Percentiles rank a stretch among this genome's conserved stretches.
Conservation (phyloP, 2,113 vertebrate species). For the Collichthys lucidus region DNA sequence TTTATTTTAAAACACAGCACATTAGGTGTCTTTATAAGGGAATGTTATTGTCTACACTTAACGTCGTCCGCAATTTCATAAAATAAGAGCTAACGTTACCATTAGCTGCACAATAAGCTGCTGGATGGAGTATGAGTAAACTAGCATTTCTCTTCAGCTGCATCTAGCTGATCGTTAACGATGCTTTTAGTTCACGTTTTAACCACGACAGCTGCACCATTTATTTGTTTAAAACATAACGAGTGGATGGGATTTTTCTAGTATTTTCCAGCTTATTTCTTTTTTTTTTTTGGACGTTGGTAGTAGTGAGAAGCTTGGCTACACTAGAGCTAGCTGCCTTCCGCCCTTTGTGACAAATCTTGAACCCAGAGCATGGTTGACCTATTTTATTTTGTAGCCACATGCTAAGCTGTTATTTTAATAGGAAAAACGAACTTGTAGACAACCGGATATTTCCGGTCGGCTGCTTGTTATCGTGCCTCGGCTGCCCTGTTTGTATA, state of each 20-base stretch:
- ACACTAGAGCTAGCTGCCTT: constrained; percentile 53
- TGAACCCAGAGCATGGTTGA: constrained; percentile 50
- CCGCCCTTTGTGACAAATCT: constrained; percentile 72
- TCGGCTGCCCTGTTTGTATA: neutral
- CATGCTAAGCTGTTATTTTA: neutral
- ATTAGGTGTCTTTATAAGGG: neutral
- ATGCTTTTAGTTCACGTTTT: constrained; percentile 2
- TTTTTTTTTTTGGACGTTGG: neutral
- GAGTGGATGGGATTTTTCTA: neutral
- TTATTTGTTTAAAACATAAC: neutral
- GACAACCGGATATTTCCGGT: neutral
- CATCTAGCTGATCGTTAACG: constrained; percentile 4
- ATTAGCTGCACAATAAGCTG: constrained; percentile 27
- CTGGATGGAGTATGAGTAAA: constrained; percentile 2
- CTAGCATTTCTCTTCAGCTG: constrained; percentile 21
- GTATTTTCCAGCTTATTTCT: neutral
- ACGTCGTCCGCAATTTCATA: constrained; percentile 1
- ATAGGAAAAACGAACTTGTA: neutral
- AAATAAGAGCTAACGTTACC: constrained; percentile 33
- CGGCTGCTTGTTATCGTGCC: neutral
- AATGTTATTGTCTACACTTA: neutral
- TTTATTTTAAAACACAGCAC: neutral
- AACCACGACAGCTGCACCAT: neutral
- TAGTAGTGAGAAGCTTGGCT: constrained; percentile 9
- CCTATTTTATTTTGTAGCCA: constrained; percentile 4